These are phyloP conservation scores for Magallana nippona DNA, from an alignment of 2,888 invertebrate species.

Conservation along the genomic window DNA sequence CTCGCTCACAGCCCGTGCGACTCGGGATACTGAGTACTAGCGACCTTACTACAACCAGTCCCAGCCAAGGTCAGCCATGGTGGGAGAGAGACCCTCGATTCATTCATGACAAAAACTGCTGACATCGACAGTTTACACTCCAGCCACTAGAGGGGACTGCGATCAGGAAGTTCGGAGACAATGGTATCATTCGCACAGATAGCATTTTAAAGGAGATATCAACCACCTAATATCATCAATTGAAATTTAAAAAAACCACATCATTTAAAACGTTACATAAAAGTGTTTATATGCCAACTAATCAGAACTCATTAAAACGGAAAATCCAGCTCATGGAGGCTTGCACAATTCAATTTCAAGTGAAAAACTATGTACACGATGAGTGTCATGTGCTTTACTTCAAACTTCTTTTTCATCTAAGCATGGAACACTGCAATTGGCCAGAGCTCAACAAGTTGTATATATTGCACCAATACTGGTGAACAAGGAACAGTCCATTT, in stretches of 20 bases:
- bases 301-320: too few relatives aligned
- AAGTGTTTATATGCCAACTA: too few relatives aligned
- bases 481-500: not conserved
- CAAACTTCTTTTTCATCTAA: too few relatives aligned
- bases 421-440: too few relatives aligned
- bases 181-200: not conserved
- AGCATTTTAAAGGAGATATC: not conserved
- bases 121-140: not conserved
- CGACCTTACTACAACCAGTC: not conserved
- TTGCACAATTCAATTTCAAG: too few relatives aligned
- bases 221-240: not conserved
- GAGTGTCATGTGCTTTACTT: too few relatives aligned
- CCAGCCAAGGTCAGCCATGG: slow-evolving; percentile 1
- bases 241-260: not conserved
- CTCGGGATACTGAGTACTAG: not conserved
- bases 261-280: slow-evolving; percentile 5
- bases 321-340: too few relatives aligned
- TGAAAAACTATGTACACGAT: too few relatives aligned
- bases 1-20: not conserved
- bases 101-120: slow-evolving; percentile 26
- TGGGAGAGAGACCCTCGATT: not conserved
- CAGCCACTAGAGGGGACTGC: not conserved
- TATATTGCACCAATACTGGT: not conserved
- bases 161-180: slow-evolving; percentile 24
- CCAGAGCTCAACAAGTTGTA: not conserved